Conservation (phyloP, 1,140 invertebrate genomes). For the Leptinotarsa undecemlineata region DNA sequence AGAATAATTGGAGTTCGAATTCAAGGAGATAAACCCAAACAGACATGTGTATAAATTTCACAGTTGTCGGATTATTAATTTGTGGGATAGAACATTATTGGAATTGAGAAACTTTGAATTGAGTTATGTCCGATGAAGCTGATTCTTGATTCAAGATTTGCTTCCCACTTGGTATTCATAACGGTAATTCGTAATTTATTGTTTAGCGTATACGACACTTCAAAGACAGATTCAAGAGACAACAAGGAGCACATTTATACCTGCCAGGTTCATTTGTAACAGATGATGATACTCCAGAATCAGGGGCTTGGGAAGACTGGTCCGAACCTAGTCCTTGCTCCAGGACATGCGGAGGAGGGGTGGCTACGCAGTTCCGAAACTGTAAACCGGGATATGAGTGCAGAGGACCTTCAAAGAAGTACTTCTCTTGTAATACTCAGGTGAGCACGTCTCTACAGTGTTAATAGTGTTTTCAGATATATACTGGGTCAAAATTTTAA, state of each 20-base stretch:
- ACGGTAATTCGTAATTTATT: neutral
- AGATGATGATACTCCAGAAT: conserved; percentile 59
- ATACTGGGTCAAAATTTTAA: too few species aligned
- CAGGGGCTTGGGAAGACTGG: conserved; percentile 76
- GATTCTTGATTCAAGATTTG: too few species aligned
- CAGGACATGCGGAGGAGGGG: conserved; percentile 87
- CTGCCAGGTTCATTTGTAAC: conserved; percentile 68
- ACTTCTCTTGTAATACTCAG: conserved; percentile 90
- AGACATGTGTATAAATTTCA: too few species aligned
- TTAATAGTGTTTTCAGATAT: too few species aligned
- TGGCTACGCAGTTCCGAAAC: conserved; percentile 73
- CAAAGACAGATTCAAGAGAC: conserved; percentile 69
- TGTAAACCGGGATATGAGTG: conserved; percentile 71
- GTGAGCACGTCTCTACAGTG: conserved; percentile 51
- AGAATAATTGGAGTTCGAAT: too few species aligned
- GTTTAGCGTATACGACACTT: conserved; percentile 57
- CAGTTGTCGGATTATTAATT: too few species aligned
- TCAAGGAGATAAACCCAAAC: too few species aligned
- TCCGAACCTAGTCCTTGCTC: conserved; percentile 76
- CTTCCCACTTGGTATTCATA: conserved; percentile 10
- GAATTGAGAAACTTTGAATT: too few species aligned
- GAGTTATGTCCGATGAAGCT: too few species aligned
- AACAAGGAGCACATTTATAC: conserved; percentile 71
- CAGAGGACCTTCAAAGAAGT: conserved; percentile 74
- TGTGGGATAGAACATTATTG: too few species aligned